Conservation (phyloP, 2,797 vertebrate genomes). For the Triplophysa yarkandensis region DNA sequence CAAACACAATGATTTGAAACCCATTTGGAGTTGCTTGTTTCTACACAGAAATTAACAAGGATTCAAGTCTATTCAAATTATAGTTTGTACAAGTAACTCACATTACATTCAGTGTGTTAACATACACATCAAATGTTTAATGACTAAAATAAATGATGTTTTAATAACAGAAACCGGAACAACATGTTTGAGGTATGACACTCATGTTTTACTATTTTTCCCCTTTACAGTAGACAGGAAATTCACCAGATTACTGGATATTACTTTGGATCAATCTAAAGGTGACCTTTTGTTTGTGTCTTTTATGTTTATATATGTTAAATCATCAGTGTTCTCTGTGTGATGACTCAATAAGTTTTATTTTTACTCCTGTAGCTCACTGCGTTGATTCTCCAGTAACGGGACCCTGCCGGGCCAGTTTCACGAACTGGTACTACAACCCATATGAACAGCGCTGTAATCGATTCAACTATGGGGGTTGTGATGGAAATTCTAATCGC, state of each 20-base stretch:
- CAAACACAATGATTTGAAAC: too few species aligned
- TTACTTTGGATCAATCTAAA: conserved; percentile 69
- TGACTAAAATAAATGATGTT: not conserved
- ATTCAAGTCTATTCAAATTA: too few species aligned
- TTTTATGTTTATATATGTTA: not conserved
- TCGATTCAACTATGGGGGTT: conserved; percentile 93
- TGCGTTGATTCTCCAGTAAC: conserved; percentile 85
- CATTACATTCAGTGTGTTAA: too few species aligned
- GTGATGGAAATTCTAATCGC: conserved; percentile 86
- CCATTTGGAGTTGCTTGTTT: too few species aligned
- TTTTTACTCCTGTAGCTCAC: conserved; percentile 69
- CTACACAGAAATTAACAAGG: too few species aligned
- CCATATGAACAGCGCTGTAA: conserved; percentile 71
- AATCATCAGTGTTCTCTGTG: not conserved
- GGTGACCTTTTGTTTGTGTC: conserved; percentile 61
- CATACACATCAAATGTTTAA: too few species aligned
- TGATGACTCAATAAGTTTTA: not conserved
- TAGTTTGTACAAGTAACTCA: too few species aligned
- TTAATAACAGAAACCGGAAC: not conserved
- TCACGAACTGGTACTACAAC: conserved; percentile 88
- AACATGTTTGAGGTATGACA: not conserved
- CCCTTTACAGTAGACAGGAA: conserved; percentile 58
- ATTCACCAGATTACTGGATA: conserved; percentile 64
- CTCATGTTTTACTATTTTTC: conserved; percentile 19
- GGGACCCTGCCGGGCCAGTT: conserved; percentile 79